Evolutionary conservation across 1,140 invertebrate genomes (phyloP).

Genomic region (Brachionus angularis): DNA sequence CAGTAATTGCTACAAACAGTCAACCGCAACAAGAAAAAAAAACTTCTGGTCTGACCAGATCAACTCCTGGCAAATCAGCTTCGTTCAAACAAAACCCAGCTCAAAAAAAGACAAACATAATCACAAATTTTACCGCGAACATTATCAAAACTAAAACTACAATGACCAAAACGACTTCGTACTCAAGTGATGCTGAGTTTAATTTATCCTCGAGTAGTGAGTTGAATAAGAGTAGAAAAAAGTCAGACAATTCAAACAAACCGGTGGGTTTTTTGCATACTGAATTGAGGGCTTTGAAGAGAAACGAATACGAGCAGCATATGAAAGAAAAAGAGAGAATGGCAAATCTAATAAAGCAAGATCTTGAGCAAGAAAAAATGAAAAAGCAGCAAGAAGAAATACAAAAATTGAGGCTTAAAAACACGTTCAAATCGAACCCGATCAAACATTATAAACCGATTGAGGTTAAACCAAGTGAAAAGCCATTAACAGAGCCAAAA

Average conservation of each 20-base stretch:
- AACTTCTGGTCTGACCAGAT: neutral
- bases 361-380: conserved; percentile 47
- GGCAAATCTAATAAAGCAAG: conserved; percentile 51
- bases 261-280: conserved; percentile 53
- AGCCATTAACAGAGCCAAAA: conserved; percentile 53
- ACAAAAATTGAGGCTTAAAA: conserved; percentile 51
- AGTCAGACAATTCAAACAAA: neutral
- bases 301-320: conserved; percentile 58
- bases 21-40: neutral
- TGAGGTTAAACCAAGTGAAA: conserved; percentile 53
- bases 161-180: neutral
- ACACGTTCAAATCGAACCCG: conserved; percentile 58
- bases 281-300: conserved; percentile 56
- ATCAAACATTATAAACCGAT: conserved; percentile 55
- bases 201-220: neutral
- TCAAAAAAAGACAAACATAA: conserved; percentile 18
- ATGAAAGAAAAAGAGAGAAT: conserved; percentile 56
- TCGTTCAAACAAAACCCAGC: conserved; percentile 15
- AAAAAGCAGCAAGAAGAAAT: conserved; percentile 56
- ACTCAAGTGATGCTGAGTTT: conserved; percentile 16
- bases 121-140: too few species aligned
- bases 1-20: neutral
- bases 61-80: conserved; percentile 26
- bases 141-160: neutral
- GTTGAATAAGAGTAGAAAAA: neutral